phyloP scores from a whole-genome alignment of 2,797 vertebrate genomes.

The Peromyscus melanophrys region DNA sequence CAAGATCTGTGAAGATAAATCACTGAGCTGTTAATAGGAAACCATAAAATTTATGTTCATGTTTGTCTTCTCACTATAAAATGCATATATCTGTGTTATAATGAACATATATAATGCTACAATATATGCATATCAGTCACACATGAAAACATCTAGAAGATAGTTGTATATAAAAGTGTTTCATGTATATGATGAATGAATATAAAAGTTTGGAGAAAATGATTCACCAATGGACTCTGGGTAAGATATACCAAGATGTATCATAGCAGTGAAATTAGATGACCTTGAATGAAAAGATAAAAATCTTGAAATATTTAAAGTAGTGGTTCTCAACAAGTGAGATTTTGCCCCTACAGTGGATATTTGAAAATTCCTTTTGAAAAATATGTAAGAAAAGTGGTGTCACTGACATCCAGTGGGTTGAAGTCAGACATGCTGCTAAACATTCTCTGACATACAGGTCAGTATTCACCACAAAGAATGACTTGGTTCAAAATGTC shows the following conservation, averaged over 20 bases:
- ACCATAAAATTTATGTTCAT: neutral
- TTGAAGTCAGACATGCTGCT: neutral
- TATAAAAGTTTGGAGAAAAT: neutral
- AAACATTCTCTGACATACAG: neutral
- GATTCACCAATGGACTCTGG: neutral
- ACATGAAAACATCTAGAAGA: neutral
- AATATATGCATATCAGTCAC: neutral
- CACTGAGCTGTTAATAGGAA: neutral
- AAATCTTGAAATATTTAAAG: neutral
- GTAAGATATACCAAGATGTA: neutral
- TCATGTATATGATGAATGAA: neutral
- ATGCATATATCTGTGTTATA: neutral
- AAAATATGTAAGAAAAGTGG: neutral
- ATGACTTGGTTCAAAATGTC: neutral
- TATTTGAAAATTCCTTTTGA: neutral
- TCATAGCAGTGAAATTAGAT: neutral
- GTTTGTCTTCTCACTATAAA: neutral
- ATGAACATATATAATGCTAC: neutral
- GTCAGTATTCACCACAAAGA: too few relatives aligned
- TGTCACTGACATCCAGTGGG: neutral
- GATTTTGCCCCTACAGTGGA: neutral
- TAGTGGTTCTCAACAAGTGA: neutral
- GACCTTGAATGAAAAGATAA: neutral
- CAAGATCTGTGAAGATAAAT: neutral
- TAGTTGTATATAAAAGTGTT: neutral